Evolutionary conservation across 1,140 invertebrate species (phyloP), one percentile per base, ranked within the genome.

Genomic region (Wiebesia pumilae): DNA sequence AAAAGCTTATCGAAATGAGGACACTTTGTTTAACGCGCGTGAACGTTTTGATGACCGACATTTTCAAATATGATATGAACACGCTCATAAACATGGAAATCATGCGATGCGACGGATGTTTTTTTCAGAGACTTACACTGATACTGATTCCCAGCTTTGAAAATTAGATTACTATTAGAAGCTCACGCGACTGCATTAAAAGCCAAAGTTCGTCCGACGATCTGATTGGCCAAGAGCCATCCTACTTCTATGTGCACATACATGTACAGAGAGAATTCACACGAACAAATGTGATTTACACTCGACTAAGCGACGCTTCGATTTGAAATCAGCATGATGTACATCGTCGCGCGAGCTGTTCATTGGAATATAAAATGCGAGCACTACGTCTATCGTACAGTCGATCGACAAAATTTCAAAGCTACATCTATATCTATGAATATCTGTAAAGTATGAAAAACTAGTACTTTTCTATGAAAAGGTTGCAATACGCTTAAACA

Each of bases 231-330:
- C 38, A 67, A 69, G 85, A 78, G 85, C 73, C 75, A 71, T 43
- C 27, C 40, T 7, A 24, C 35, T 16, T 58, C 58, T 47, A 33
- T 47, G 35, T 43, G 79, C 3, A n/a, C 27, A 67, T 27, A 30
- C 33, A 14, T 7, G 51, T n/a, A 9, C 54, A 10, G 54, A 21
- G 51, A 69, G 51, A 84, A 84, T 67, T 81, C 82, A 82, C 67
- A 79, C 82, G 82, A 91, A 91, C 92, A 93, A 93, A 93, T 93
- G 91, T 91, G 91, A 90, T 93, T 93, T 90, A 92, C 91, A 92
- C 90, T 92, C 89, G 90, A 91, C 91, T 93, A 93, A 93, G 90
- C 93, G 92, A 92, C 91, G 91, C 90, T 91, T 92, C 92, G 91
- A 92, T 93, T 91, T 91, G 89, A 92, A 92, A 93, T 92, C 91